Evolutionary conservation across 2,797 vertebrate species (phyloP).

Genomic region (Dendrocincla tyrannina): DNA sequence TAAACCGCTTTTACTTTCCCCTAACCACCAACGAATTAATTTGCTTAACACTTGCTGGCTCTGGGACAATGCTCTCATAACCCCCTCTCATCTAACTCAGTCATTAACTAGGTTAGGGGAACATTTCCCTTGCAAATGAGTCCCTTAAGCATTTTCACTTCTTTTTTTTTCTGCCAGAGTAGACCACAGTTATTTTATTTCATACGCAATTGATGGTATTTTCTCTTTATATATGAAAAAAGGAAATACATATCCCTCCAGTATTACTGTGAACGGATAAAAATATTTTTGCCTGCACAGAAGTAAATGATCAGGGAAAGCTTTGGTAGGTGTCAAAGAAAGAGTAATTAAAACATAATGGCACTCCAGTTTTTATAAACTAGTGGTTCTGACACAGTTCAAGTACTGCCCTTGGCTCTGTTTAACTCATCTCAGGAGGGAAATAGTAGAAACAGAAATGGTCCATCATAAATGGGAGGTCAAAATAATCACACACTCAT

Average conservation of each 20-base stretch:
- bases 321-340: background rate
- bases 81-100: conserved; percentile 11
- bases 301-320: background rate
- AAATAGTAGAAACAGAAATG: background rate
- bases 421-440: background rate
- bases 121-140: conserved; percentile 35
- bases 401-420: background rate
- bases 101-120: conserved; percentile 60
- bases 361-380: background rate
- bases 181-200: background rate
- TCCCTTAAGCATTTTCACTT: conserved; percentile 30
- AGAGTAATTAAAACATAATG: background rate
- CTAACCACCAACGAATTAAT: conserved; percentile 64
- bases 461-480: background rate
- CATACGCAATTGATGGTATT: background rate
- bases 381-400: background rate
- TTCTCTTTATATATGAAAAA: background rate
- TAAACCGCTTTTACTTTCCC: conserved; percentile 35
- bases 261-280: background rate
- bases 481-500: background rate
- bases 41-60: conserved; percentile 21
- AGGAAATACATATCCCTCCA: background rate
- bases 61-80: conserved; percentile 24
- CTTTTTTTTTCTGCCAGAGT: background rate
- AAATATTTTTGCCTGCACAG: background rate